Percentiles rank a stretch among this genome's conserved stretches.
These are phyloP conservation scores for Drosophila atripex DNA, from an alignment of 2,888 invertebrate genomes.

Conservation along the genomic window DNA sequence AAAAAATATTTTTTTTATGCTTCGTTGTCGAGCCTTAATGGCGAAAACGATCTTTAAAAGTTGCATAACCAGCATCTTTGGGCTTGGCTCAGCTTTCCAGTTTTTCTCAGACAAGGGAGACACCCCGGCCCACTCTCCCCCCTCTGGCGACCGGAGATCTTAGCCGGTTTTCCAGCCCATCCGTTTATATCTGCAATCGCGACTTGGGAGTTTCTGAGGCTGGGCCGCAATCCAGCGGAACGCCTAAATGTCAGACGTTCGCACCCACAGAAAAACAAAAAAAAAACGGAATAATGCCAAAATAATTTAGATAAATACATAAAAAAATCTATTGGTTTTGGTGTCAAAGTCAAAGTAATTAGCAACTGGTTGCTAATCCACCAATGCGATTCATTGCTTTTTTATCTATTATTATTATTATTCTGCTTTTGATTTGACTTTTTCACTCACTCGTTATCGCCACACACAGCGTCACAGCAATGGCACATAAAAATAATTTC, in stretches of 20 bases:
- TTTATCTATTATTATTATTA: not conserved
- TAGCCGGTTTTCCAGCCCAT: constrained; percentile 30
- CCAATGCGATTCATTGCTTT: constrained; percentile 6
- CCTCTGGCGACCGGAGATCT: not conserved
- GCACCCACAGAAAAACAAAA: constrained; percentile 11
- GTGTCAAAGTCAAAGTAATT: constrained; percentile 65
- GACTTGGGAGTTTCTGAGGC: constrained; percentile 4
- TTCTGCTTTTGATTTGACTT: not conserved
- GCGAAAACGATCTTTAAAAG: constrained; percentile 4
- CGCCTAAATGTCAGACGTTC: constrained; percentile 29
- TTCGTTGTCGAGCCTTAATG: too few relatives aligned
- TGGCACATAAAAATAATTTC: constrained; percentile 83
- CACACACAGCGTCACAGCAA: constrained; percentile 81
- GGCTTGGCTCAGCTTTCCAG: constrained; percentile 32
- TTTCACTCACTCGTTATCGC: constrained; percentile 81
- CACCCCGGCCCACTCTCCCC: not conserved
- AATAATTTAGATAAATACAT: not conserved
- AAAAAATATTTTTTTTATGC: too few relatives aligned
- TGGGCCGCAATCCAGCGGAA: constrained; percentile 11
- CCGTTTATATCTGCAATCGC: constrained; percentile 21
- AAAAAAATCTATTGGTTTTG: constrained; percentile 14
- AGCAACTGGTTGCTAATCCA: constrained; percentile 49
- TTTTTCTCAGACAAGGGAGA: constrained; percentile 30
- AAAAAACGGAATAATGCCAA: constrained; percentile 20
- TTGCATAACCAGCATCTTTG: constrained; percentile 36